Evolutionary conservation across 2,888 invertebrate species (phyloP), one percentile per base, ranked within the genome.

Genomic region (Parnassius orleans): DNA sequence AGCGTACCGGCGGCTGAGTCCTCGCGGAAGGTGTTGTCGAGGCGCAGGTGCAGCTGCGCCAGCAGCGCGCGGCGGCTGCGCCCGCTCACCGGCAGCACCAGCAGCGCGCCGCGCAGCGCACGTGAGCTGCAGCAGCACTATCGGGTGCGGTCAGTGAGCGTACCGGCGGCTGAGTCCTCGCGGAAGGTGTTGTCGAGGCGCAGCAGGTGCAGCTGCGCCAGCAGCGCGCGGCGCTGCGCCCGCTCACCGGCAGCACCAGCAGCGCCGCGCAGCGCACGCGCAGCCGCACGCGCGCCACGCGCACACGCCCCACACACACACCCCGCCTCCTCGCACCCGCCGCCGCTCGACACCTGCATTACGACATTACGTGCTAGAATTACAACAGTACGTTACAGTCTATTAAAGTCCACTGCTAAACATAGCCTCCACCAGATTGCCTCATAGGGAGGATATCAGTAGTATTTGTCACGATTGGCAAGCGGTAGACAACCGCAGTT

Each of bases 71-170:
- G 70, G 95, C 94, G 44, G n/a, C 96, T 95, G 68, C 94, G 93
- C 41, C 96, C 96, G 77, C 96, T 95, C 66, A 97, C 95, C 0
- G 98, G 99, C 66, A 98, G 88, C 58, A 98, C 89, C 69, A 97
- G 95, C 0, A 98, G 98, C 12, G 97, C n/a, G n/a, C 87, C 24
- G 80, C 83, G 66, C 83, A 82, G 61, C 72, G 66, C 72, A 87
- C 72, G 63, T n/a, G n/a, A 73, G 70, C 12, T 19, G 12, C 41
- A n/a, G 10, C 19, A 12, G n/a, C 48, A 74, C 77, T 77, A 53
- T 87, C 90, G 74, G 33, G 76, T 68, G n/a, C 80, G 73, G 65
- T n/a, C 85, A n/a, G 81, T 74, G 47, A 86, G 72, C 14, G 86
- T 79, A 79, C 93, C 93, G 67, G 93, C 91, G 42, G 93, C 93